Conservation (phyloP, 2,113 vertebrate genomes). For the Alouatta palliata region DNA sequence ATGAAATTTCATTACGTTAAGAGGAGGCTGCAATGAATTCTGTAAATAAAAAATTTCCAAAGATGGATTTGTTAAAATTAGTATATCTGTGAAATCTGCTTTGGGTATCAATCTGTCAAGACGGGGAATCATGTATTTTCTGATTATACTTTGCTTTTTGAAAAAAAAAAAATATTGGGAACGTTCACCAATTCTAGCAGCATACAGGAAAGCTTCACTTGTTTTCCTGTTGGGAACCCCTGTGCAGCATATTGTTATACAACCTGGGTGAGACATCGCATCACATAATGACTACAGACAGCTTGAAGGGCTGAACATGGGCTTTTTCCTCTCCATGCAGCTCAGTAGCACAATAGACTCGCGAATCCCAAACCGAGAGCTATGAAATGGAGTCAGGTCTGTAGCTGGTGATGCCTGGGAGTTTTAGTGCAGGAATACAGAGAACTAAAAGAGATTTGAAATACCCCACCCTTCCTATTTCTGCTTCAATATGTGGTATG, state of each 20-base stretch:
- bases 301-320: background rate
- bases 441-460: background rate
- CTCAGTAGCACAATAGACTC: background rate
- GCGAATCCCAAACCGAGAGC: background rate
- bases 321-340: background rate
- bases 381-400: slow-evolving; percentile 32
- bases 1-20: slow-evolving; percentile 85
- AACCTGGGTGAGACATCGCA: background rate
- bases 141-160: background rate
- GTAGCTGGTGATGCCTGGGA: background rate
- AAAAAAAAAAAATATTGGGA: slow-evolving; percentile 1
- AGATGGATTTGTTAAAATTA: slow-evolving; percentile 79
- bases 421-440: background rate
- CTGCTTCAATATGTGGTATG: background rate
- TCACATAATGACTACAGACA: background rate
- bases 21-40: slow-evolving; percentile 82
- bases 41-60: slow-evolving; percentile 82
- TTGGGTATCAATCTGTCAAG: slow-evolving; percentile 73
- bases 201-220: background rate
- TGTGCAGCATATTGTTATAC: background rate
- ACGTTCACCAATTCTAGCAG: slow-evolving; percentile 23
- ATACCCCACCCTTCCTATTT: background rate
- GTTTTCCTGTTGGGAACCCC: slow-evolving; percentile 53
- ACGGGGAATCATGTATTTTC: slow-evolving; percentile 40
- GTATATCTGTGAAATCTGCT: slow-evolving; percentile 72